These are phyloP conservation scores for Glomeris marginata DNA, from an alignment of 2,888 invertebrate genomes.

Conservation along the genomic window DNA sequence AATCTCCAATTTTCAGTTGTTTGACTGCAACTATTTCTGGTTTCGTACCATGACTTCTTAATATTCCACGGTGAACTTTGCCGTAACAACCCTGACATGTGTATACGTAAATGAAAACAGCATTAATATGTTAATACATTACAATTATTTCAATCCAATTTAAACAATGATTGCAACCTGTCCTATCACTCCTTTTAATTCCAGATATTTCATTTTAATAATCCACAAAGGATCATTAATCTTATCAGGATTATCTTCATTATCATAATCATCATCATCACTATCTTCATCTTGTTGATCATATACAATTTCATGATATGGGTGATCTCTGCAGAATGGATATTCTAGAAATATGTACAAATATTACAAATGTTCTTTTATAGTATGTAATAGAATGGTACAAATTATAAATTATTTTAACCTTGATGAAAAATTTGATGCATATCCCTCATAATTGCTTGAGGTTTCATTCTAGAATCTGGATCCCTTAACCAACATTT, in stretches of 20 bases:
- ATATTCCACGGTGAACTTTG: slow-evolving; percentile 57
- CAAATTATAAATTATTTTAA: no score
- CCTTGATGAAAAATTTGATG: slow-evolving; percentile 61
- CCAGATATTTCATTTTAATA: slow-evolving; percentile 35
- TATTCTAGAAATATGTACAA: no score
- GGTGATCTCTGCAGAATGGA: no score
- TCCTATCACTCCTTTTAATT: slow-evolving; percentile 45
- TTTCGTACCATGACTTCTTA: slow-evolving; percentile 31
- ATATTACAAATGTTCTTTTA: no score
- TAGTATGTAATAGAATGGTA: no score
- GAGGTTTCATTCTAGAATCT: slow-evolving; percentile 51
- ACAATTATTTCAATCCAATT: background rate
- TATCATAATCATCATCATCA: background rate
- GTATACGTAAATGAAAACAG: background rate
- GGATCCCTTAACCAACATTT: slow-evolving; percentile 69
- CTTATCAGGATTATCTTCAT: background rate
- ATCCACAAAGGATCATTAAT: slow-evolving; percentile 17
- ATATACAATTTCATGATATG: no score
- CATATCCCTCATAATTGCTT: slow-evolving; percentile 70
- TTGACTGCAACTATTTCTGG: slow-evolving; percentile 46
- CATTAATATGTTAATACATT: background rate
- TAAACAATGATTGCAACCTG: slow-evolving; percentile 29
- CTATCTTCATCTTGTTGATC: background rate
- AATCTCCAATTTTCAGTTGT: slow-evolving; percentile 35
- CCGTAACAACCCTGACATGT: slow-evolving; percentile 63